phyloP scores from a whole-genome alignment of 2,113 vertebrate species.

The Megaleporinus macrocephalus region DNA sequence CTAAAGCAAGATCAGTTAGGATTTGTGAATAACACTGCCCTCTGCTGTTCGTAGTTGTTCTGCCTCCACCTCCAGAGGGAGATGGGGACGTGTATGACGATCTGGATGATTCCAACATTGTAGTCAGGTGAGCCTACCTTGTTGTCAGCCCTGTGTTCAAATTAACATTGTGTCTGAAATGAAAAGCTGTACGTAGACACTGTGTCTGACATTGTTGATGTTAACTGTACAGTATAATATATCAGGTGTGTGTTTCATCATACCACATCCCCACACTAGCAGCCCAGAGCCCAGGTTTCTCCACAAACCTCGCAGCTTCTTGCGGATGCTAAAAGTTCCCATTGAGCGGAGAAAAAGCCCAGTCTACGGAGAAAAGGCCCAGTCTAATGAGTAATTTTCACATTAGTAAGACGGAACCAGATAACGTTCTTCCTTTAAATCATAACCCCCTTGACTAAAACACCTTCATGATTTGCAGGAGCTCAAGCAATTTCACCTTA shows the following conservation, averaged over 20 bases:
- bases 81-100: constrained; percentile 89
- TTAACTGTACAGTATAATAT: neutral
- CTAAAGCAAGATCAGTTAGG: neutral
- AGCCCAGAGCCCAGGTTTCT: constrained; percentile 76
- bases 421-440: constrained; percentile 57
- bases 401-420: constrained; percentile 83
- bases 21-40: constrained; percentile 33
- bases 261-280: constrained; percentile 65
- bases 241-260: constrained; percentile 29
- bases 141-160: neutral
- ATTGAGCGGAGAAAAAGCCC: constrained; percentile 85
- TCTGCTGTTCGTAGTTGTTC: constrained; percentile 68
- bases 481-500: neutral
- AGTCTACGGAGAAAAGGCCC: constrained; percentile 83
- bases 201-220: neutral
- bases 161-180: neutral
- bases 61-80: constrained; percentile 76
- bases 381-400: constrained; percentile 82
- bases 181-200: neutral
- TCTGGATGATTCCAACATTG: constrained; percentile 76
- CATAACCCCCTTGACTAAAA: constrained; percentile 43
- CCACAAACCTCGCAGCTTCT: constrained; percentile 81
- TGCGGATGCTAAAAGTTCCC: constrained; percentile 86
- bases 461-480: neutral
- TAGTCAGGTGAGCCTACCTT: constrained; percentile 72